Base-by-base conservation (phyloP, 2,797 vertebrate species). In the Lacerta viridis region DNA sequence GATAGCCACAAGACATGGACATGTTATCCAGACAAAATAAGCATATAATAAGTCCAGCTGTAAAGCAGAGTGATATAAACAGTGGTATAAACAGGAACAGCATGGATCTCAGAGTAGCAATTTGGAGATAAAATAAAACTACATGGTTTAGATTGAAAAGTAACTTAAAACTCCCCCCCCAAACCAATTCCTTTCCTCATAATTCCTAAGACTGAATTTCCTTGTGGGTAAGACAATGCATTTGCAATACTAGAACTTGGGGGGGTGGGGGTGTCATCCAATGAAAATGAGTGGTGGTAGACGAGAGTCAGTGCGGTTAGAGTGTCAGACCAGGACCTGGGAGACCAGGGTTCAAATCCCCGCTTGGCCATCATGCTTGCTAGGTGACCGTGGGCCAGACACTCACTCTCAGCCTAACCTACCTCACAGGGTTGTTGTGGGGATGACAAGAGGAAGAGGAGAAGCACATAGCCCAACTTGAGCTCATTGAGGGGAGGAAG, bases 111-210 rank as follows among this genome's bases (percentile, higher is more conserved):
- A 10, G 27, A 83, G 87, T 29, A 83, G 61, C 61, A 69, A 88
- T 77, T 88, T 76, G 78, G 81, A 78, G 81, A 78, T 78, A 83
- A 78, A 84, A 83, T 78, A 64, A 23, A 64, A 64, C 43, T 61
- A 18, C 46, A n/a, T 59, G 41, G 87, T 55, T 71, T 46, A 78
- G 64, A 39, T 50, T 46, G 80, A 75, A 88, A 88, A 88, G 41
- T 20, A 88, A 43, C 80, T 88, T 83, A 77, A 29, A 41, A 11
- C 39, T 11, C 17, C 1, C 18, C 18, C 2, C 29, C 29, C 5
- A 3, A 55, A 55, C 10, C 80, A 69, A 8, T 69, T 7, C 33
- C 25, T 83, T 50, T 83, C n/a, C 43, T 77, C 29, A 77, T 77
- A 83, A 55, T 43, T 59, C 64, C 18, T 39, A 39, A 55, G 3